Evolutionary conservation across 2,797 vertebrate species (phyloP).

Genomic region (Bucorvus abyssinicus): DNA sequence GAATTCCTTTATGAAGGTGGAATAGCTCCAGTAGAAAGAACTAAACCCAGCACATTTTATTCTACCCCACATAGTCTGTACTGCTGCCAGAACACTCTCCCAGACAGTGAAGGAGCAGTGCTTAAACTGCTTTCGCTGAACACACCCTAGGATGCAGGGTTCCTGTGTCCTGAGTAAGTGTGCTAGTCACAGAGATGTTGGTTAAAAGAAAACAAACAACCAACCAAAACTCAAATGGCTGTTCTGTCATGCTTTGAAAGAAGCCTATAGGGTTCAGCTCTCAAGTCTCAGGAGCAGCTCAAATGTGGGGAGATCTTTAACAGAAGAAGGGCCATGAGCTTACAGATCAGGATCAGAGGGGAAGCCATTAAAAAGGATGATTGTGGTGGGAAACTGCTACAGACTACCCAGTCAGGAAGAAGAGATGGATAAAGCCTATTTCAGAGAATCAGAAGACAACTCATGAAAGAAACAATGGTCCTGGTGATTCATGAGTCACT

Average conservation of each 20-base stretch:
- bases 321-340: neutral
- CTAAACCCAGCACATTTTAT: neutral
- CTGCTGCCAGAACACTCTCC: neutral
- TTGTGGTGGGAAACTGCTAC: neutral
- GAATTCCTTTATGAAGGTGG: neutral
- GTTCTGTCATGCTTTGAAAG: neutral
- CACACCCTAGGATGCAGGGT: neutral
- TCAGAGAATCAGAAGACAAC: neutral
- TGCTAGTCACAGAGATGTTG: neutral
- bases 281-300: neutral
- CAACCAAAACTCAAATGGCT: neutral
- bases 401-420: neutral
- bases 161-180: neutral
- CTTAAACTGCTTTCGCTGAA: neutral
- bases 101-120: neutral
- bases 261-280: neutral
- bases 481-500: neutral
- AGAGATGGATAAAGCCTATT: neutral
- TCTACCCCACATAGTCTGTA: neutral
- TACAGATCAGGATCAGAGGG: neutral
- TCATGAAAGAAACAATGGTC: neutral
- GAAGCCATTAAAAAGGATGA: neutral
- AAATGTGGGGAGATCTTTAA: neutral
- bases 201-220: neutral
- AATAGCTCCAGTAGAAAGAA: constrained; percentile 14